A percentile compares a stretch with the other conserved stretches of the same genome.
Evolutionary conservation across 2,888 invertebrate genomes (phyloP).

Genomic region (Sesia apiformis): DNA sequence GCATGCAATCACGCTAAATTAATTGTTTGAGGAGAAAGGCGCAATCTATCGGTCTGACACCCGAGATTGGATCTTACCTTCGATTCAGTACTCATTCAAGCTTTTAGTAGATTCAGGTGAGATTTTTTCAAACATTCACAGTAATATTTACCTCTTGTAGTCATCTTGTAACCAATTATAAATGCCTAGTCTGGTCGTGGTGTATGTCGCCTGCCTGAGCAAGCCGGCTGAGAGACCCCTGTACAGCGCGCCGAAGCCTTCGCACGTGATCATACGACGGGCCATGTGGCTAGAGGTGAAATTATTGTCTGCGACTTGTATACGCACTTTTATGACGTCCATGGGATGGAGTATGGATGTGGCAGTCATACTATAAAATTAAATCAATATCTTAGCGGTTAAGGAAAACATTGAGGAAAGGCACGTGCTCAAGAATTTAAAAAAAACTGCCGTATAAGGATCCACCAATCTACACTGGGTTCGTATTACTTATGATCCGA

Average conservation of each 20-base stretch:
- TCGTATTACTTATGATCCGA: no score
- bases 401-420: no score
- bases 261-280: conserved; percentile 80
- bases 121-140: not conserved
- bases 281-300: conserved; percentile 82
- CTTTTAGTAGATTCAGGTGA: no score
- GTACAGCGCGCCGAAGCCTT: conserved; percentile 89
- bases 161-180: conserved; percentile 89
- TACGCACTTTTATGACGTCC: conserved; percentile 95
- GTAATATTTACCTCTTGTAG: conserved; percentile 68
- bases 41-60: no score
- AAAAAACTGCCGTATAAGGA: no score
- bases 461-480: no score
- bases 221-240: conserved; percentile 91
- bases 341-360: conserved; percentile 94
- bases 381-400: no score
- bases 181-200: conserved; percentile 92
- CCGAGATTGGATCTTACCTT: no score
- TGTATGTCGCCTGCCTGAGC: conserved; percentile 95
- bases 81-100: no score
- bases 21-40: no score
- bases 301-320: conserved; percentile 88
- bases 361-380: conserved; percentile 84
- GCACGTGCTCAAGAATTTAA: no score
- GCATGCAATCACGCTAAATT: no score